A percentile compares a stretch with the other conserved stretches of the same genome.
phyloP scores from a whole-genome alignment of 2,797 vertebrate species.

The Loris lydekkerianus region DNA sequence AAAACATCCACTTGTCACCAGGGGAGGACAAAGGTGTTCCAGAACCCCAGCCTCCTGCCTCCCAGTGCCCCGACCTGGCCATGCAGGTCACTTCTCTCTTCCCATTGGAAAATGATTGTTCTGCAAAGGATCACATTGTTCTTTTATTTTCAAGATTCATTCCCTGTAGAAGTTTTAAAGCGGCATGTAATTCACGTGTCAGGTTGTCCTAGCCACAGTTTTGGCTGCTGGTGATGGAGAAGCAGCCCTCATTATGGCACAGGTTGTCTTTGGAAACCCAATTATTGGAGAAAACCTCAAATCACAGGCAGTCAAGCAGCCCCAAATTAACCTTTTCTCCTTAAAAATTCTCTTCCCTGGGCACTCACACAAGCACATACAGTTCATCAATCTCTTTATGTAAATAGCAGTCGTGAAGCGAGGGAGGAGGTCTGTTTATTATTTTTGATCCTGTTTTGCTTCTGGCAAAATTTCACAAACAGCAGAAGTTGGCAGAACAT shows the following conservation, averaged over 20 bases:
- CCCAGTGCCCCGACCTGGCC: background rate
- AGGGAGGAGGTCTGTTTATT: conserved; percentile 81
- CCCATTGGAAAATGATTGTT: background rate
- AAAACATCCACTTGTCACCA: background rate
- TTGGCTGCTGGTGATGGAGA: background rate
- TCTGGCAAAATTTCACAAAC: conserved; percentile 80
- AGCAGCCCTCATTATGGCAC: background rate
- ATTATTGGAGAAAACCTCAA: conserved; percentile 37
- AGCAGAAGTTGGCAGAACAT: conserved; percentile 79
- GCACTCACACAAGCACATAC: background rate
- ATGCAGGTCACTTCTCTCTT: background rate
- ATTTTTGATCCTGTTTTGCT: conserved; percentile 83
- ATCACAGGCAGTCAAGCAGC: background rate
- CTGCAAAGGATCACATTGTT: background rate
- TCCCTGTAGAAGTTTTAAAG: background rate
- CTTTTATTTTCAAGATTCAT: background rate
- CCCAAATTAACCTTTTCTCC: conserved; percentile 38
- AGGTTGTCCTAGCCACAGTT: background rate
- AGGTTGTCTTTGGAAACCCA: background rate
- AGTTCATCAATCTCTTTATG: conserved; percentile 56
- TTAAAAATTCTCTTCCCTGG: background rate
- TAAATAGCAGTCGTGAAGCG: conserved; percentile 63
- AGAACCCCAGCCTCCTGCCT: background rate
- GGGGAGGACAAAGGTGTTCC: background rate
- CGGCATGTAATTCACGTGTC: background rate